Conservation (phyloP, 1,140 invertebrate genomes). For the Penaeus indicus region DNA sequence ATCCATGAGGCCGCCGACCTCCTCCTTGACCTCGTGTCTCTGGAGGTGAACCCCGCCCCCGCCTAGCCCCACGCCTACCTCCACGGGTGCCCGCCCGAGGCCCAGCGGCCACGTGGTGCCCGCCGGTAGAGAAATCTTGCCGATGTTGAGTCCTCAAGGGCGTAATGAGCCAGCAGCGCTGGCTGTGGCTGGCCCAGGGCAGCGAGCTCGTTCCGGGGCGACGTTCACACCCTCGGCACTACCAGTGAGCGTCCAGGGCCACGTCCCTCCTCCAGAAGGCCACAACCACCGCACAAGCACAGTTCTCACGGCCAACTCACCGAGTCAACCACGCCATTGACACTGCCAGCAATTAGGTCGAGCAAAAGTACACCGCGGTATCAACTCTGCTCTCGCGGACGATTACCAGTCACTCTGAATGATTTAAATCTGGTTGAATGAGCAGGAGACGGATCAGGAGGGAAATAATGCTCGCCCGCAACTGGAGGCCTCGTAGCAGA, state of each 20-base stretch:
- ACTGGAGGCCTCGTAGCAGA: conserved; percentile 58
- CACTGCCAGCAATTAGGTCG: conserved; percentile 41
- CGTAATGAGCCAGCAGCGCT: conserved; percentile 31
- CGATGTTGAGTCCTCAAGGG: conserved; percentile 51
- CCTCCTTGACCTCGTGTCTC: conserved; percentile 65
- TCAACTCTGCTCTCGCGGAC: conserved; percentile 1
- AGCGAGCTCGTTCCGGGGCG: neutral
- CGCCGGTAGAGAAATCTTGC: conserved; percentile 65
- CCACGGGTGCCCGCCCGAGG: conserved; percentile 60
- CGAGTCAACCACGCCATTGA: conserved; percentile 39
- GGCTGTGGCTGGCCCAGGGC: conserved; percentile 15
- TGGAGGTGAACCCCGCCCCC: conserved; percentile 55
- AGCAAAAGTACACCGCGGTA: conserved; percentile 37
- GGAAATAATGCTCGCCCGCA: conserved; percentile 41
- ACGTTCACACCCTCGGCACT: neutral
- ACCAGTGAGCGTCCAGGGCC: conserved; percentile 9
- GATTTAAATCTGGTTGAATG: conserved; percentile 55
- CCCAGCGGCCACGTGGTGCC: conserved; percentile 64
- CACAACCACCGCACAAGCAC: conserved; percentile 4
- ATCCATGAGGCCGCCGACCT: conserved; percentile 63
- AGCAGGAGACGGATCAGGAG: conserved; percentile 31
- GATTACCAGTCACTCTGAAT: conserved; percentile 50
- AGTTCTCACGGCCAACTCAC: conserved; percentile 40
- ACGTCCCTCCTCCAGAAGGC: neutral
- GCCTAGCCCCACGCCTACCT: conserved; percentile 57